phyloP scores from a whole-genome alignment of 92 coral and sea anemone genomes.

The Phenganax marumi region DNA sequence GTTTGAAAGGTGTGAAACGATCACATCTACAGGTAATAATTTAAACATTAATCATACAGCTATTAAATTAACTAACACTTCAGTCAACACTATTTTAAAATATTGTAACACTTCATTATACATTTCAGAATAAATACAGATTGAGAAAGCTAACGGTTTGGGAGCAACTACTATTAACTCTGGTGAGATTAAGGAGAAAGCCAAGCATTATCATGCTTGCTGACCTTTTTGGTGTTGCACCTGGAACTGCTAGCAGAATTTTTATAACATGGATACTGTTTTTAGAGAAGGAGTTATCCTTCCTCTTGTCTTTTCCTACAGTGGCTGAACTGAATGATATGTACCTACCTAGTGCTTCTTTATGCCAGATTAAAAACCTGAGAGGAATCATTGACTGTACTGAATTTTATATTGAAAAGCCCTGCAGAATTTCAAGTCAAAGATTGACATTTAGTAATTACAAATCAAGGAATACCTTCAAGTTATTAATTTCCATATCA shows the following conservation, averaged over 20 bases:
- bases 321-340: too few relatives aligned
- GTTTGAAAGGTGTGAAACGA: too few relatives aligned
- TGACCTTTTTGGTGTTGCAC: conserved; percentile 45
- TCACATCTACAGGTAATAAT: too few relatives aligned
- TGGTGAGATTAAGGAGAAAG: conserved; percentile 59
- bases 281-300: conserved; percentile 57
- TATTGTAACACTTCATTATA: too few relatives aligned
- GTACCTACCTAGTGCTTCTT: too few relatives aligned
- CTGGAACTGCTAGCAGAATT: conserved; percentile 48
- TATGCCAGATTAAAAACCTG: neutral
- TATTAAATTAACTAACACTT: too few relatives aligned
- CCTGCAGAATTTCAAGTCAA: too few relatives aligned
- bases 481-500: too few relatives aligned
- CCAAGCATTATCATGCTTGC: conserved; percentile 65
- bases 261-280: conserved; percentile 64
- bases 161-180: conserved; percentile 69
- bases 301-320: conserved; percentile 65
- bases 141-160: conserved; percentile 52
- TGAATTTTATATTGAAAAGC: conserved; percentile 48
- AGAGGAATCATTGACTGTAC: conserved; percentile 48
- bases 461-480: conserved; percentile 14
- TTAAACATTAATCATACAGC: too few relatives aligned
- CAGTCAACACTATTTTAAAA: too few relatives aligned
- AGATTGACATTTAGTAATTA: too few relatives aligned
- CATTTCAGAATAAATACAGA: conserved; percentile 53